phyloP scores from a whole-genome alignment of 2,797 vertebrate species.

The Crossoptilon crossoptilon region DNA sequence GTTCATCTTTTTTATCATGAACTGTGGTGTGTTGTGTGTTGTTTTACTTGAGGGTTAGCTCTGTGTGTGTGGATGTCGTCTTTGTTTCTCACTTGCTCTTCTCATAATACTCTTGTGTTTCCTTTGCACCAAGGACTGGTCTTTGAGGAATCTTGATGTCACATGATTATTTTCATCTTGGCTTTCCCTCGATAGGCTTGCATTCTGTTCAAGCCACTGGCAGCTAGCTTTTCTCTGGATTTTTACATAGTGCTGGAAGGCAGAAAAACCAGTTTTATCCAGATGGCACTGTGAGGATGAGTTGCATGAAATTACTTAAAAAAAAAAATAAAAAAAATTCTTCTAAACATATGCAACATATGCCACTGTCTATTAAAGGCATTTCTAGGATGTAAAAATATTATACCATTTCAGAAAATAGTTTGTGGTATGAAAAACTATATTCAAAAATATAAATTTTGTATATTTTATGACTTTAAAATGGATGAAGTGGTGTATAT shows the following conservation, averaged over 20 bases:
- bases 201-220: conserved; percentile 63
- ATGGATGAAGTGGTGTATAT: neutral
- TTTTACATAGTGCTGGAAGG: conserved; percentile 51
- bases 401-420: neutral
- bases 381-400: conserved; percentile 22
- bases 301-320: conserved; percentile 36
- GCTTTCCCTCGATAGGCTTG: conserved; percentile 47
- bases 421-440: neutral
- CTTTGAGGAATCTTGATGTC: conserved; percentile 53
- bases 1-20: neutral
- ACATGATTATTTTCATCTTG: conserved; percentile 56
- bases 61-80: neutral
- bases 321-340: conserved; percentile 33
- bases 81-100: conserved; percentile 7
- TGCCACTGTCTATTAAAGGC: conserved; percentile 37
- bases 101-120: conserved; percentile 13
- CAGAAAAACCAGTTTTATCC: conserved; percentile 69
- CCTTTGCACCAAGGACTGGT: conserved; percentile 43
- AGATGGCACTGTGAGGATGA: conserved; percentile 58
- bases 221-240: conserved; percentile 24
- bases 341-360: conserved; percentile 24
- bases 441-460: neutral
- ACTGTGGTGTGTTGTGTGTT: neutral
- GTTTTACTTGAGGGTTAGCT: neutral
- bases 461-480: neutral